Conservation (phyloP, 2,113 vertebrate genomes). For the Plotosus lineatus region DNA sequence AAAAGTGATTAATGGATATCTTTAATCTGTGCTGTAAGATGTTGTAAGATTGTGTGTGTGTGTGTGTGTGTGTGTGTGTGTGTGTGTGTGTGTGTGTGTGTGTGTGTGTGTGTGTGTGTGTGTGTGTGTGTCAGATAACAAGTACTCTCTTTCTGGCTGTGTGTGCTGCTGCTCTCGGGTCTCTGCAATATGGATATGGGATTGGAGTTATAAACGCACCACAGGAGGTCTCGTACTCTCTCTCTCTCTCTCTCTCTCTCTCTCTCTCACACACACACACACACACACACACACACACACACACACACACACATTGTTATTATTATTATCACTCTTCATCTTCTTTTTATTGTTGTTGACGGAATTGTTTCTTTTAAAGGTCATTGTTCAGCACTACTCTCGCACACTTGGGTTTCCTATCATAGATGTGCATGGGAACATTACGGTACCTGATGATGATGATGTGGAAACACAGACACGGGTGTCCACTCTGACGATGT, state of each 20-base stretch:
- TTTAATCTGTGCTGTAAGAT: too few relatives aligned
- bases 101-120: constrained; percentile 23
- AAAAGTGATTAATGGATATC: too few relatives aligned
- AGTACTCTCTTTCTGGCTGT: constrained; percentile 81
- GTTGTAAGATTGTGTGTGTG: too few relatives aligned
- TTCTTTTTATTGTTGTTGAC: background rate
- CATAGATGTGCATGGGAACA: constrained; percentile 48
- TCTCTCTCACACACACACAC: constrained; percentile 1
- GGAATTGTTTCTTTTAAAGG: constrained; percentile 60
- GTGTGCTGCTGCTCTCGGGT: constrained; percentile 83
- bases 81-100: constrained; percentile 17
- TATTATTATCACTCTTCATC: background rate
- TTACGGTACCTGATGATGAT: constrained; percentile 37
- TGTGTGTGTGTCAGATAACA: constrained; percentile 74
- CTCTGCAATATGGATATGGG: constrained; percentile 92
- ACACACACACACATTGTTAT: background rate
- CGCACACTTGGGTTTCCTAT: constrained; percentile 65
- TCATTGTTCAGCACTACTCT: constrained; percentile 84
- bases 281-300: constrained; percentile 10
- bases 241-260: constrained; percentile 1
- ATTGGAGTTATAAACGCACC: constrained; percentile 95
- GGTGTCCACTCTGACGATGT: constrained; percentile 73
- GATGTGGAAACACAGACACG: background rate
- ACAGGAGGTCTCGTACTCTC: constrained; percentile 76
- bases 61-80: too few relatives aligned